These are phyloP conservation scores for Drosophila santomea DNA, from an alignment of 1,140 invertebrate species.

Conservation along the genomic window DNA sequence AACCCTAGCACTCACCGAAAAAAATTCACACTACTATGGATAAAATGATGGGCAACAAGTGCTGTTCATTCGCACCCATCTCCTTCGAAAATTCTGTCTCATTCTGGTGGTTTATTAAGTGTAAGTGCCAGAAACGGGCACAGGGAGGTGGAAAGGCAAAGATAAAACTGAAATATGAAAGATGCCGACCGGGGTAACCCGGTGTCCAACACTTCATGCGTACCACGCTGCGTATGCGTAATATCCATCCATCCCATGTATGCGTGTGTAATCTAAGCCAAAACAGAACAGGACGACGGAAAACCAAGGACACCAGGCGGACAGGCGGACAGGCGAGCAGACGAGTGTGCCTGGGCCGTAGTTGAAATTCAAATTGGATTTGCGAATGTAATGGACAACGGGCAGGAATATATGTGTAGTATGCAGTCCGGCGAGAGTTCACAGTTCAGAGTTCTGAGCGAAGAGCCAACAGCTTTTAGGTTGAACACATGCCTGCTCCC, in stretches of 20 bases:
- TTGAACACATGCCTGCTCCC: constrained; percentile 18
- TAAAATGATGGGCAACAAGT: constrained; percentile 58
- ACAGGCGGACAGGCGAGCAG: neutral
- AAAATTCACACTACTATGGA: neutral
- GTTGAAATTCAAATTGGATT: constrained; percentile 67
- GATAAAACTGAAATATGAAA: constrained; percentile 54
- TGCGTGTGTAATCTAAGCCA: constrained; percentile 54
- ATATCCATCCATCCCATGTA: constrained; percentile 18
- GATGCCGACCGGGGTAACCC: neutral
- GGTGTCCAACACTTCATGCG: constrained; percentile 28
- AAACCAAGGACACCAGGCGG: neutral
- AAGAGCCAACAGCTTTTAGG: constrained; percentile 10
- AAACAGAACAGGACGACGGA: constrained; percentile 12
- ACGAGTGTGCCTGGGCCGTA: constrained; percentile 26
- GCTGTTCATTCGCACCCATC: constrained; percentile 12
- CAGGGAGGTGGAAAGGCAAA: neutral
- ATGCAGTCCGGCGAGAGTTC: constrained; percentile 13
- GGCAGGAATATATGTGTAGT: constrained; percentile 10
- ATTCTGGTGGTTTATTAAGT: constrained; percentile 59
- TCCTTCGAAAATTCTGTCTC: constrained; percentile 17
- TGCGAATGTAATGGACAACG: constrained; percentile 29
- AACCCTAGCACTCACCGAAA: constrained; percentile 12
- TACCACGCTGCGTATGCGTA: constrained; percentile 51
- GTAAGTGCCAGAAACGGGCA: constrained; percentile 32
- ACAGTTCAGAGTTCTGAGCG: neutral